Base-by-base conservation (phyloP, 1,140 invertebrate genomes). In the Rhopalosiphum padi region DNA sequence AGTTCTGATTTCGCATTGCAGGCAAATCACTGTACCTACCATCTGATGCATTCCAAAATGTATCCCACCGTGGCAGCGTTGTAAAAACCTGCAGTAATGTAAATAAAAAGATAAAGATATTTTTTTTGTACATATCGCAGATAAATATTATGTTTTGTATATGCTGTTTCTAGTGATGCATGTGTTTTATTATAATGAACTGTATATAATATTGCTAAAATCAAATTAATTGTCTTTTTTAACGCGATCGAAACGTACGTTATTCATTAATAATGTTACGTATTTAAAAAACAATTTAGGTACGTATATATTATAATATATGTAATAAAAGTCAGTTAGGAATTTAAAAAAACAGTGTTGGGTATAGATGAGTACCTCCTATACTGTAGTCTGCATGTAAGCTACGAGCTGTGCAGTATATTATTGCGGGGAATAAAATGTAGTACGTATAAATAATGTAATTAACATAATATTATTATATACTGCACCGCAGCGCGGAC, bases 381-480 rank as follows among this genome's bases (percentile, higher is more conserved):
- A n/a, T n/a, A 51, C 15, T 18, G 1, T 3, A 3, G 15, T 18
- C 48, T 51, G n/a, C n/a, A n/a, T n/a, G 48, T 51, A 51, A 51
- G 15, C 48, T 51, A 68, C 30, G n/a, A 77, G 15, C n/a, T 21
- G 18, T 18, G 15, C 48, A 18, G 60, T 77, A 30, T 60, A 30
- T 30, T 77, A 77, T 77, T 77, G 60, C 15, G 2, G 22, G 37
- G 37, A 23, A 83, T 83, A 41, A 37, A 83, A 83, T 83, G 30
- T 83, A 43, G 22, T 85, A 85, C 21, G 21, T 41, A 83, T 77
- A 83, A 53, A 21, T 82, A 85, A 15, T 22, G 86, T 48, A 48
- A 87, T 87, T 87, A 87, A 87, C 43, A 87, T 86, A 82, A 41
- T 86, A 41, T n/a, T 77, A 77, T 77, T 43, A 51, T 43, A 51